Evolutionary conservation across 2,888 invertebrate species (phyloP).

Genomic region (Drosophila mayaguana): DNA sequence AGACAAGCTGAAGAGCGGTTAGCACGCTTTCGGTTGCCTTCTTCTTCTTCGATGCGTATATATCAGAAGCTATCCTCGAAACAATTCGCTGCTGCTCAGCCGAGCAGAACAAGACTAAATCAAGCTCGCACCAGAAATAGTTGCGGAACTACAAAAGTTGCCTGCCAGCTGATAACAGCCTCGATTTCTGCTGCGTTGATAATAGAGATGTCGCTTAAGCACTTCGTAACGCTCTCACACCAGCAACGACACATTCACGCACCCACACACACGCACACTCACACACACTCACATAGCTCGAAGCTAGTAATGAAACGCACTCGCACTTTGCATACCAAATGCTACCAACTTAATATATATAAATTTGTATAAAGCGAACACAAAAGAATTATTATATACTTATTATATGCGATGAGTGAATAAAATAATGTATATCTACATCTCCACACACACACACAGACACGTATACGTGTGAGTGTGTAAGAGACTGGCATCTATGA

Average conservation of each 20-base stretch:
- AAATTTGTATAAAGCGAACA: constrained; percentile 70
- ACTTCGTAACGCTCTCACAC: constrained; percentile 7
- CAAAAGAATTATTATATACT: constrained; percentile 67
- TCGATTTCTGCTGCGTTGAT: constrained; percentile 17
- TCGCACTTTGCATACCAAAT: constrained; percentile 70
- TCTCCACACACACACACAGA: constrained; percentile 6
- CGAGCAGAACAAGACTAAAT: constrained; percentile 11
- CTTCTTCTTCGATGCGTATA: neutral
- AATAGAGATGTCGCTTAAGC: constrained; percentile 17
- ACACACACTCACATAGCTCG: neutral
- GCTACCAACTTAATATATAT: constrained; percentile 59
- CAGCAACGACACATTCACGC: too few species aligned
- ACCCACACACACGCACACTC: neutral
- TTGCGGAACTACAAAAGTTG: constrained; percentile 5
- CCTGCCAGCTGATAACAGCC: constrained; percentile 4
- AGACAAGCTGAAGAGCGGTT: neutral
- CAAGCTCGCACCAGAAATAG: constrained; percentile 11
- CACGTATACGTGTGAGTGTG: constrained; percentile 1
- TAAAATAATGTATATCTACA: constrained; percentile 37
- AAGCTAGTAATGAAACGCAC: constrained; percentile 39
- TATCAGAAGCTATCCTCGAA: neutral
- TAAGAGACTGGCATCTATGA: constrained; percentile 65
- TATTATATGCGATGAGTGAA: constrained; percentile 42
- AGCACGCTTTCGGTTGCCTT: neutral
- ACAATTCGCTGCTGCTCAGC: neutral